These are phyloP conservation scores for Paedocypris sp. DNA, from an alignment of 2,113 vertebrate species.

Conservation along the genomic window DNA sequence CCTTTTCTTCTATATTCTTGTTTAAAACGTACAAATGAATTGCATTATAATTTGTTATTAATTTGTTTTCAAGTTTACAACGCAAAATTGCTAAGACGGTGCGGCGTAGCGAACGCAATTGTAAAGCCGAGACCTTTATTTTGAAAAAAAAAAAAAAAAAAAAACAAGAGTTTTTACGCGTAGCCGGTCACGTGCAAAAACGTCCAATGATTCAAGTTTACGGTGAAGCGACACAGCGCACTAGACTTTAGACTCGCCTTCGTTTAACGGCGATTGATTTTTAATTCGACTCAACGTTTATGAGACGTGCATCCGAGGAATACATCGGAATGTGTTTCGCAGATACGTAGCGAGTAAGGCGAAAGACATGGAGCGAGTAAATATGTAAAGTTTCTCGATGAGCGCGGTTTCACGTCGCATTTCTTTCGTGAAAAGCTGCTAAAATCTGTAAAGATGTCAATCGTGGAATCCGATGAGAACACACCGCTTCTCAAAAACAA, in stretches of 20 bases:
- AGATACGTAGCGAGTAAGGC: neutral
- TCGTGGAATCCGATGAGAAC: conserved; percentile 9
- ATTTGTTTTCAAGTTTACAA: too few species aligned
- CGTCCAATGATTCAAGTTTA: neutral
- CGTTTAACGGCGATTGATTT: neutral
- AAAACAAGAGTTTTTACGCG: too few species aligned
- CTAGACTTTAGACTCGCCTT: conserved; percentile 7
- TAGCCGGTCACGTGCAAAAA: neutral
- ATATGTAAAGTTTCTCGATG: too few species aligned
- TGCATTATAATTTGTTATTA: too few species aligned
- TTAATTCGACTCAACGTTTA: neutral
- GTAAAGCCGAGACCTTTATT: conserved; percentile 11
- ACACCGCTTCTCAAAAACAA: conserved; percentile 22
- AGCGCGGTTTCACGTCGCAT: neutral
- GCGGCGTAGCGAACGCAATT: too few species aligned
- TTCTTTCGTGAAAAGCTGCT: neutral
- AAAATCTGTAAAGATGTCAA: conserved; percentile 13
- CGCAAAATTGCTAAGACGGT: too few species aligned
- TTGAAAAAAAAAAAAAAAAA: too few species aligned
- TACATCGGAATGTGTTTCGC: neutral
- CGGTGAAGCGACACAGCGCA: neutral
- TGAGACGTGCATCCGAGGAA: neutral
- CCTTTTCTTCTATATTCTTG: too few species aligned
- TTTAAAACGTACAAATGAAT: too few species aligned
- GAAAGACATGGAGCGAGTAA: neutral